Evolutionary conservation across 2,888 invertebrate genomes (phyloP), one percentile per base, ranked within the genome.

Genomic region (Ormia ochracea): DNA sequence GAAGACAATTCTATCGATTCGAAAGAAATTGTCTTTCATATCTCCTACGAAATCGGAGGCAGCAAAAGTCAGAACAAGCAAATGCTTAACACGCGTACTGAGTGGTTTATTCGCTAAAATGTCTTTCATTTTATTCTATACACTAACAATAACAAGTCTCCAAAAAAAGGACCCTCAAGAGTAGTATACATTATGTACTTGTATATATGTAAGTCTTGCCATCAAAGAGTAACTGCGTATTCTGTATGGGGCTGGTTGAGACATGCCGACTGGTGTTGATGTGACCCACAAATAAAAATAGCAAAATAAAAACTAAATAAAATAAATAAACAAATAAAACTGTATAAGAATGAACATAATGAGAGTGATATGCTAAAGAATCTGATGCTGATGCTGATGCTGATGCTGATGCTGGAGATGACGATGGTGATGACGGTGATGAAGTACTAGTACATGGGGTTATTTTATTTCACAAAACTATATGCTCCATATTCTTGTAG

Each of bases 211-310:
- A 45, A 21, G 38, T 50, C 28, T 52, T 59, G 19, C 43, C 14
- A 52, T 45, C 54, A 23, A 63, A 63, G 54, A 73, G 45, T 38
- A 26, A 66, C 43, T 52, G 31, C 26, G 33, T 61, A n/a, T 65
- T 58, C 23, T 70, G 9, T 66, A 28, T 66, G 28, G 48, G 72
- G 63, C 54, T 79, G 75, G 65, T 70, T 66, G 66, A 65, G 70
- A 70, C 79, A 80, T 48, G 70, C 72, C 54, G 36, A 61, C 65
- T 75, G 74, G 45, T 70, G 70, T 59, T 79, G 79, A 50, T 75
- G 61, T 73, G 73, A 73, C 78, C 72, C 68, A 43, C 68, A 63
- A 72, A 54, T 68, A 56, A 68, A 48, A 78, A 54, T 21, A 31
- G 10, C 9, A 43, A 21, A 52, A 52, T 17, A 23, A 9, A 33